phyloP scores from a whole-genome alignment of 2,113 vertebrate genomes.

The Herpetotheres cachinnans region DNA sequence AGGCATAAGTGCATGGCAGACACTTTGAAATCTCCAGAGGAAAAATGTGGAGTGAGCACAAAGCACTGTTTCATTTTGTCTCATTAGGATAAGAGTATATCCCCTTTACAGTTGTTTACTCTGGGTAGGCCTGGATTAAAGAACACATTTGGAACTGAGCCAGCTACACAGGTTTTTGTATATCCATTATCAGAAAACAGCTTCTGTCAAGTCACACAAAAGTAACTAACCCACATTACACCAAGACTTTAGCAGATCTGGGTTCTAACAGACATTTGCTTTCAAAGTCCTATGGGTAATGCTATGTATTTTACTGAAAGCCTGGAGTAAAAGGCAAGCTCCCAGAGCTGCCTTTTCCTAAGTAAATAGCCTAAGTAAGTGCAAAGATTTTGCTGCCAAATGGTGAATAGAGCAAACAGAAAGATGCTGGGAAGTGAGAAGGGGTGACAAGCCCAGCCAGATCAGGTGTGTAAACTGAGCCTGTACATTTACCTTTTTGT shows the following conservation, averaged over 20 bases:
- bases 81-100: background rate
- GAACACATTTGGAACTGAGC: background rate
- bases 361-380: background rate
- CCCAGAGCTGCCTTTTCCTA: background rate
- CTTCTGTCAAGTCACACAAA: background rate
- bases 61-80: background rate
- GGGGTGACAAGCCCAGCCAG: background rate
- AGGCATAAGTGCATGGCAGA: background rate
- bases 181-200: background rate
- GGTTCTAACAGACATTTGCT: background rate
- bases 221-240: background rate
- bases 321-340: background rate
- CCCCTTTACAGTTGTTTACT: background rate
- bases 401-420: background rate
- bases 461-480: background rate
- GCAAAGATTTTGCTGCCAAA: background rate
- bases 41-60: background rate
- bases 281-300: background rate
- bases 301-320: background rate
- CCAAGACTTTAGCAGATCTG: background rate
- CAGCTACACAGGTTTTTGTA: background rate
- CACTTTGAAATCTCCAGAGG: background rate
- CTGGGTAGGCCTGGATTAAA: background rate
- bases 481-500: slow-evolving; percentile 51
- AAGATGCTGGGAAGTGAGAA: background rate